Evolutionary conservation across 1,140 invertebrate genomes (phyloP).

Genomic region (Caenorhabditis remanei): DNA sequence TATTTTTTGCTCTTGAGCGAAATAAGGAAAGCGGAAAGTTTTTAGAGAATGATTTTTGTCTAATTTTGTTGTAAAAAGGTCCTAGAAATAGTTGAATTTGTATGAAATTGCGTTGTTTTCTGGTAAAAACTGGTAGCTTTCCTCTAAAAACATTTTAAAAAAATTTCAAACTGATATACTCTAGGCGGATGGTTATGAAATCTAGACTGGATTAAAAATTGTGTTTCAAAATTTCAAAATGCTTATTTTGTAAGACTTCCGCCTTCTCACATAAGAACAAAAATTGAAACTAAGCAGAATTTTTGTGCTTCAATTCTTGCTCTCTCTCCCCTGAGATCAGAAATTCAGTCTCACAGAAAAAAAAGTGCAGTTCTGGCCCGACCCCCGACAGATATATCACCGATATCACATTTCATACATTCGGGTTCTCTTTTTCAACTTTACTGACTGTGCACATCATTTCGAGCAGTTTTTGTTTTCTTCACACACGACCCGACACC

Average conservation of each 20-base stretch:
- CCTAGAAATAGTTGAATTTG: no score
- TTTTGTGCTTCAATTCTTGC: constrained; percentile 31
- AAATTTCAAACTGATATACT: no score
- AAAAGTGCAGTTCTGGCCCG: neutral
- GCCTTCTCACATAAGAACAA: neutral
- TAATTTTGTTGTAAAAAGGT: no score
- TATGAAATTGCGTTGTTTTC: no score
- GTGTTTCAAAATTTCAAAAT: no score
- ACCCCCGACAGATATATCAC: constrained; percentile 13
- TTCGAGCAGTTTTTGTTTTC: neutral
- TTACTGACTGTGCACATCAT: neutral
- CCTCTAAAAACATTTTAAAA: no score
- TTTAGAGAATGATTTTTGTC: no score
- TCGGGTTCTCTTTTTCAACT: constrained; percentile 3
- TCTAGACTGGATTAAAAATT: no score
- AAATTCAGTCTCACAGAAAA: neutral
- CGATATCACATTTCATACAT: constrained; percentile 40
- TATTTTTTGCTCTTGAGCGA: neutral
- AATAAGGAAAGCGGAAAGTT: no score
- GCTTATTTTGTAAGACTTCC: no score
- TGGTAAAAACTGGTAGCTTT: no score
- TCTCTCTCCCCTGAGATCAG: neutral
- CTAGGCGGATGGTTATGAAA: no score
- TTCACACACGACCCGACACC: neutral
- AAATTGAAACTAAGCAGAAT: neutral